Conservation (phyloP, 2,113 vertebrate species). For the Chaetura pelagica region DNA sequence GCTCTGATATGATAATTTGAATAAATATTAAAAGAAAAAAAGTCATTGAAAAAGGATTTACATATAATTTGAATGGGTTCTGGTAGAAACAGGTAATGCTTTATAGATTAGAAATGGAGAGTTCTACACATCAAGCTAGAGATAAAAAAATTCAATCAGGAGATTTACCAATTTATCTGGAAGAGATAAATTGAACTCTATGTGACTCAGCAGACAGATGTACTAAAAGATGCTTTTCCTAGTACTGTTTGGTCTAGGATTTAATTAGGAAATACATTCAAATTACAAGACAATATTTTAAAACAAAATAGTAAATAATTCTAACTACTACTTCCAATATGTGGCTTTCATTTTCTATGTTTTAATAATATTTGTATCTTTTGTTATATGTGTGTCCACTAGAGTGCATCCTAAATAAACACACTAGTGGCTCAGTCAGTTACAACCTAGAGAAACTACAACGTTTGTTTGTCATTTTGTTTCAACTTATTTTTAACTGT, state of each 20-base stretch:
- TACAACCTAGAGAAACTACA: background rate
- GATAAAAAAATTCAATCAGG: background rate
- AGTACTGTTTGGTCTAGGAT: background rate
- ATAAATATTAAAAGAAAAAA: background rate
- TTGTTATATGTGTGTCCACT: slow-evolving; percentile 28
- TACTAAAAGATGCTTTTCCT: background rate
- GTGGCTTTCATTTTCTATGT: background rate
- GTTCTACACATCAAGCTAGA: background rate
- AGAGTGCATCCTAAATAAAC: slow-evolving; percentile 61
- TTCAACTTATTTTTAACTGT: background rate
- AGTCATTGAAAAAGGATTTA: background rate
- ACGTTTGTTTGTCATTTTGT: background rate
- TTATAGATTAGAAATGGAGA: background rate
- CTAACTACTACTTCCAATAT: background rate
- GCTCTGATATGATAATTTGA: background rate
- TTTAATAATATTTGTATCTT: background rate
- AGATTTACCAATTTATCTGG: background rate
- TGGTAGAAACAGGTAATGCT: background rate
- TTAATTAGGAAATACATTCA: background rate
- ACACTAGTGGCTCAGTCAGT: background rate
- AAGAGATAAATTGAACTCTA: background rate
- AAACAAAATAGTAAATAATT: background rate
- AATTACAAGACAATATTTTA: background rate
- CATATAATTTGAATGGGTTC: background rate
- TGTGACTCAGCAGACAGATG: background rate